Percentiles rank a stretch among this genome's conserved stretches.
phyloP scores from a whole-genome alignment of 1,140 invertebrate species.

The Dendroctonus valens region DNA sequence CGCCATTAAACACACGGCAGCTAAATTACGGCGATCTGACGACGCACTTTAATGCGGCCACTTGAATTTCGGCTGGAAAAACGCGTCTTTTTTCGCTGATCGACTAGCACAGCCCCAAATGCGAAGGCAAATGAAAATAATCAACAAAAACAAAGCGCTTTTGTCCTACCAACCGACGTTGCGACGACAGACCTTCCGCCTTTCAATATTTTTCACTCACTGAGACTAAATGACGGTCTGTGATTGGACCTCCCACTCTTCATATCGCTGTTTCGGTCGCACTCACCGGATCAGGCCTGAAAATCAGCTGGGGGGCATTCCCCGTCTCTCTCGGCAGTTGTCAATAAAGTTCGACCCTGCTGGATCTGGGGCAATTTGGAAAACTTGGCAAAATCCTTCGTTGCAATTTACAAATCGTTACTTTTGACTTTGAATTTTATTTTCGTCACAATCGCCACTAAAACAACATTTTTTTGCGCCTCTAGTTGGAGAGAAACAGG shows the following conservation, averaged over 20 bases:
- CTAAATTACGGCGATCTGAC: neutral
- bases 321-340: conserved; percentile 7
- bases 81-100: neutral
- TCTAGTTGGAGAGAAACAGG: too few relatives aligned
- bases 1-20: conserved; percentile 24
- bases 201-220: neutral
- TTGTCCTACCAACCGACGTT: conserved; percentile 25
- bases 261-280: neutral
- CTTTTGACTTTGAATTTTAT: too few relatives aligned
- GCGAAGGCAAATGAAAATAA: conserved; percentile 32
- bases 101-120: neutral
- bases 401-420: too few relatives aligned
- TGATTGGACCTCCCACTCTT: neutral
- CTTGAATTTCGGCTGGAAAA: neutral
- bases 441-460: too few relatives aligned
- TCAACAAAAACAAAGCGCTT: conserved; percentile 33
- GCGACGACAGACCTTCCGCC: neutral
- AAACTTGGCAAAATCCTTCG: too few relatives aligned
- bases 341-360: conserved; percentile 16
- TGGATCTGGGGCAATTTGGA: too few relatives aligned
- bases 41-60: neutral
- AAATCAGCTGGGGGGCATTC: conserved; percentile 23
- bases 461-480: too few relatives aligned
- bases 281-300: conserved; percentile 3
- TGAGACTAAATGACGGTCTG: neutral